Evolutionary conservation across 2,797 vertebrate genomes (phyloP), one percentile per base, ranked within the genome.

Genomic region (Thaleichthys pacificus): DNA sequence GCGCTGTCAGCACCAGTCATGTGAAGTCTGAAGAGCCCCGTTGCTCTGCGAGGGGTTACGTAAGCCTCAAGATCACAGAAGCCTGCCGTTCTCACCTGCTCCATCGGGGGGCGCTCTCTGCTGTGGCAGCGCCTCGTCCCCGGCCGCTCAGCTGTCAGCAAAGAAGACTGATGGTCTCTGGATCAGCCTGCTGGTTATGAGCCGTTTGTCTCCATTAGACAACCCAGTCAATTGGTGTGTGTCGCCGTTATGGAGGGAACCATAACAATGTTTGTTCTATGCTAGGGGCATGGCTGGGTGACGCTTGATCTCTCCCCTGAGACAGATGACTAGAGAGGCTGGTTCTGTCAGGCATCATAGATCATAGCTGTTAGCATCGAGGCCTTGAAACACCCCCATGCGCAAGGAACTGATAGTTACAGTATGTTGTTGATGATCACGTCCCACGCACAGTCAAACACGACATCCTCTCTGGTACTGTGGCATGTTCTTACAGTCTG

Each of bases 71-170:
- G 26, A 54, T 47, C 30, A 22, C n/a, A 26, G 15, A 26, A 61
- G 38, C 32, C 42, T 56, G 51, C 66, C 80, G 24, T 68, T 74
- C 73, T 65, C 21, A 3, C 11, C 66, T 56, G 19, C 67, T 35
- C 51, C 51, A 35, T 51, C 28, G 35, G 67, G 54, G 67, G 67
- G 67, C 26, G 19, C 30, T 68, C 66, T 38, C 51, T 58, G 51
- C 30, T 58, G 35, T 84, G 81, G 19, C 49, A 32, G n/a, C 32
- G 12, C 28, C 4, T 14, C 28, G 2, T 22, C 70, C n/a, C 26
- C 61, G 73, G 82, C 82, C 84, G 51, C 74, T 74, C 68, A 35
- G 77, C 74, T 88, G 87, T 89, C 87, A 87, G 75, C 87, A 84
- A 62, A 70, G 84, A 89, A 87, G 57, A 76, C 4, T n/a, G 42